Evolutionary conservation across 2,797 vertebrate genomes (phyloP), one percentile per base, ranked within the genome.

Genomic region (Pseudomugil gertrudae): DNA sequence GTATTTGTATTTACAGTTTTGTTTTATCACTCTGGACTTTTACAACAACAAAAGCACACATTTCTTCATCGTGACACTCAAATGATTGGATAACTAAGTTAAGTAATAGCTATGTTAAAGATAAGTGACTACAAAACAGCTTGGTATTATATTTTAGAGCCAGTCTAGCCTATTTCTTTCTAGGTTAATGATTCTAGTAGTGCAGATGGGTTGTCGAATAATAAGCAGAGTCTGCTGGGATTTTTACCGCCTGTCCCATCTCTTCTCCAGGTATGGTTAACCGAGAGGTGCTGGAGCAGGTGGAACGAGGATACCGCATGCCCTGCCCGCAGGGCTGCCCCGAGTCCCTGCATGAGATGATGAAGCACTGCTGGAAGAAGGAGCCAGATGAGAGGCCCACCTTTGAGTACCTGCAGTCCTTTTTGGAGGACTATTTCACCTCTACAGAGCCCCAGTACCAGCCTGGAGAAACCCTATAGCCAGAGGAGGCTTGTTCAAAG

Each of bases 371-470:
- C 88, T 98, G 97, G 97, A 98, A 98, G 93, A 98, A 97, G 84
- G 96, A 98, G 70, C 94, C 96, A 0, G 96, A 98, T 63, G 96
- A 98, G 88, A 95, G 96, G 89, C 97, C 97, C 87, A 98, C 97
- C 0, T 98, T 98, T 76, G 96, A 98, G 87, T 98, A 98, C 88
- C 95, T 97, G 61, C 96, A 98, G 92, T 97, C 96, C 80, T 98
- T 98, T 92, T 87, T 98, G 87, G 96, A 98, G 95, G 97, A 98
- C 92, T 98, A 98, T 71, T 98, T 98, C 92, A 98, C 96, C 81
- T 94, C 96, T 90, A 98, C 97, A 79, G 97, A 98, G 93, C 96
- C 97, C 81, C 97, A 97, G 86, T 98, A 98, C 90, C 96, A 98
- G 81, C 97, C 97, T 51, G 97, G 96, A 86, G 96, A 98, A 87